Evolutionary conservation across 2,797 vertebrate species (phyloP).

Genomic region (Micrastur ruficollis): DNA sequence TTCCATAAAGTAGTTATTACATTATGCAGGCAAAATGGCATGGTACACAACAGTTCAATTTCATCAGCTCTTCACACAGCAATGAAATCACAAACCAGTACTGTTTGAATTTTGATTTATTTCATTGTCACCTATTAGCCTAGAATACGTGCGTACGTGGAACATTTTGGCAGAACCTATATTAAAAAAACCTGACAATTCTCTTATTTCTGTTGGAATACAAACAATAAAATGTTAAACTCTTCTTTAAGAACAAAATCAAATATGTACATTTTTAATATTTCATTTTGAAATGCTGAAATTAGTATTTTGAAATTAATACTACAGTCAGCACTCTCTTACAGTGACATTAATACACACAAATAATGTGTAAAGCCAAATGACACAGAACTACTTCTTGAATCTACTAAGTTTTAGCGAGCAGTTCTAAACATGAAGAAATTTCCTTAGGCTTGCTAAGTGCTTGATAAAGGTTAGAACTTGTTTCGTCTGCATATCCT

Average conservation of each 20-base stretch:
- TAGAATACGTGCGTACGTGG: background rate
- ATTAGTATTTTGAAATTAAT: background rate
- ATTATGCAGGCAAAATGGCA: conserved; percentile 40
- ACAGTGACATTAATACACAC: background rate
- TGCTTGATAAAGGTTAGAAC: background rate
- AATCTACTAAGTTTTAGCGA: background rate
- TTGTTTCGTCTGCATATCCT: background rate
- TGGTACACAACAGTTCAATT: conserved; percentile 19
- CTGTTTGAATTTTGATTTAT: conserved; percentile 7
- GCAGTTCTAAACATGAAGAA: background rate
- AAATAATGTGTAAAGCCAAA: background rate
- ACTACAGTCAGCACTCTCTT: background rate
- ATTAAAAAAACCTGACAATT: background rate
- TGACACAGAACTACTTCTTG: background rate
- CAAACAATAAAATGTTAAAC: background rate
- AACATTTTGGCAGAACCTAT: background rate
- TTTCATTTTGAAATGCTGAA: background rate
- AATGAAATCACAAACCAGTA: conserved; percentile 4
- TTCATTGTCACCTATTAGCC: background rate
- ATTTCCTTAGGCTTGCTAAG: background rate
- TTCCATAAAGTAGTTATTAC: conserved; percentile 40
- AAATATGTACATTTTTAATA: background rate
- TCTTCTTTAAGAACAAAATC: background rate
- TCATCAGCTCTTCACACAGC: background rate
- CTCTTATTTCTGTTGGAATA: background rate